phyloP scores from a whole-genome alignment of 2,888 invertebrate genomes.

The Zelleria hepariella region DNA sequence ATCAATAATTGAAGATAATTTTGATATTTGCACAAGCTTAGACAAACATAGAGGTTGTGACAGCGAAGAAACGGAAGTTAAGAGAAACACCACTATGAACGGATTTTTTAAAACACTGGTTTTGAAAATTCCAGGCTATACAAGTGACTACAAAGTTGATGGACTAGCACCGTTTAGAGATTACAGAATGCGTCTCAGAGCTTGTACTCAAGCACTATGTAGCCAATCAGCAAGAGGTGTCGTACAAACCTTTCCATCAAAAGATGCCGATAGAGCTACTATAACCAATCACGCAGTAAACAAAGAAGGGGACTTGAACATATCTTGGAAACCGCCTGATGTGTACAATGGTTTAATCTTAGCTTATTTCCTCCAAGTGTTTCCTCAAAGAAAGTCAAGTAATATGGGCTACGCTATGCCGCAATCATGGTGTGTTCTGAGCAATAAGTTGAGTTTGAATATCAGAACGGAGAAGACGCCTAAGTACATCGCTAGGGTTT shows the following conservation, averaged over 20 bases:
- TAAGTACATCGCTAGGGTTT: conserved; percentile 30
- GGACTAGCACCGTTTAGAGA: conserved; percentile 52
- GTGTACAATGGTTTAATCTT: conserved; percentile 50
- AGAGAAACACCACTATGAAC: conserved; percentile 28
- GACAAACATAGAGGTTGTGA: not conserved
- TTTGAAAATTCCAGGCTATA: conserved; percentile 31
- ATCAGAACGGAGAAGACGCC: conserved; percentile 23
- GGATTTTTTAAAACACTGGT: conserved; percentile 34
- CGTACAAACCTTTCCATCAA: conserved; percentile 38
- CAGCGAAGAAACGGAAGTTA: not conserved
- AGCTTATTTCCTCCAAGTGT: conserved; percentile 45
- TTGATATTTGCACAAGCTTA: conserved; percentile 38
- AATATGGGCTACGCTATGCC: conserved; percentile 28
- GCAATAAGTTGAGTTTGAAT: not conserved
- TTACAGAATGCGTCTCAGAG: conserved; percentile 48
- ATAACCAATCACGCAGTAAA: conserved; percentile 24
- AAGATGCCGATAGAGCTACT: conserved; percentile 37
- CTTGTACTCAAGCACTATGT: conserved; percentile 37
- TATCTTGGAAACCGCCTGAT: conserved; percentile 46
- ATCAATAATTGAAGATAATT: conserved; percentile 42
- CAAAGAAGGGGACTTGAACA: conserved; percentile 27
- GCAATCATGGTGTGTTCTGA: conserved; percentile 35
- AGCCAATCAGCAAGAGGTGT: conserved; percentile 43
- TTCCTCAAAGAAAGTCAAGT: conserved; percentile 27
- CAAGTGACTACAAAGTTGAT: conserved; percentile 33